These are phyloP conservation scores for Parnassius apollo DNA, from an alignment of 2,888 invertebrate species.

Conservation along the genomic window DNA sequence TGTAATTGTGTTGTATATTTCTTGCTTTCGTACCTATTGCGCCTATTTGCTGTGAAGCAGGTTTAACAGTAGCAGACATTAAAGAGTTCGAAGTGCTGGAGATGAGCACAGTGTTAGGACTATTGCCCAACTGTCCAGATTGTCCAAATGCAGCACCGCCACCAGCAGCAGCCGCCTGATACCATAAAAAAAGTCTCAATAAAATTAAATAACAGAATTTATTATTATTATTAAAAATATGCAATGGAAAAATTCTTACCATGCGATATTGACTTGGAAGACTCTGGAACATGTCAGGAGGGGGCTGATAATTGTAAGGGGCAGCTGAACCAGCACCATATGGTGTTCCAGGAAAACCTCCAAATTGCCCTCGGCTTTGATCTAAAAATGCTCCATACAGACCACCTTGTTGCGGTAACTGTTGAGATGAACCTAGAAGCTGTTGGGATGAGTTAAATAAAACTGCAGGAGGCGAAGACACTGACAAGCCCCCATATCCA, in stretches of 20 bases:
- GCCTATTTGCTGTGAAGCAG: constrained; percentile 89
- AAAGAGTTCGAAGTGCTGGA: constrained; percentile 93
- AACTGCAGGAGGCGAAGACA: constrained; percentile 93
- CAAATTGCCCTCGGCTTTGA: constrained; percentile 89
- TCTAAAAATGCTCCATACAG: constrained; percentile 91
- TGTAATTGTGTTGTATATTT: background rate
- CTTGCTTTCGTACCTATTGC: constrained; percentile 84
- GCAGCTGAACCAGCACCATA: constrained; percentile 84
- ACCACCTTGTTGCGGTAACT: constrained; percentile 86
- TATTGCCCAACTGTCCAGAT: constrained; percentile 89
- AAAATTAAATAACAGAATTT: constrained; percentile 2
- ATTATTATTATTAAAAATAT: background rate
- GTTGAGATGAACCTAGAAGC: constrained; percentile 75
- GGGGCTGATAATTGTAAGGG: constrained; percentile 89
- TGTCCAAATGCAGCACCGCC: constrained; percentile 88
- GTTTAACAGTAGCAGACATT: constrained; percentile 94
- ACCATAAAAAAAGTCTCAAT: constrained; percentile 10
- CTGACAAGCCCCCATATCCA: constrained; percentile 89
- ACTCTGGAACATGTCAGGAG: constrained; percentile 79
- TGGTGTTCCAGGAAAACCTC: constrained; percentile 88
- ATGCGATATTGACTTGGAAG: constrained; percentile 73
- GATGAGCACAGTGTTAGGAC: constrained; percentile 93
- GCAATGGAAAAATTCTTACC: constrained; percentile 47
- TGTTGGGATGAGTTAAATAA: constrained; percentile 89
- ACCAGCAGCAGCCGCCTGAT: constrained; percentile 74